Evolutionary conservation across 1,140 invertebrate species (phyloP).

Genomic region (Trypoxylus dichotomus): DNA sequence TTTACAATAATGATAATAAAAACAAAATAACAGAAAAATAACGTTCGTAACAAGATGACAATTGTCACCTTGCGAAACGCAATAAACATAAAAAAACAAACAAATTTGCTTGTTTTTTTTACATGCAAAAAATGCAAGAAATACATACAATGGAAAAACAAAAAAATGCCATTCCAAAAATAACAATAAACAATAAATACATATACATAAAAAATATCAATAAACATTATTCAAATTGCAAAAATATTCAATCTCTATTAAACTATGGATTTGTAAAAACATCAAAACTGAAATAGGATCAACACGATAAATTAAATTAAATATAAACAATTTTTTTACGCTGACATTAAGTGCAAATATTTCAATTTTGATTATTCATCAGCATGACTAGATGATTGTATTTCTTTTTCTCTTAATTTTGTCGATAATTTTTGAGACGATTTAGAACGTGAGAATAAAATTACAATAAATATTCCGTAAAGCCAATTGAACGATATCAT

Average conservation of each 20-base stretch:
- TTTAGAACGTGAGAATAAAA: neutral
- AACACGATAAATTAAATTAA: neutral
- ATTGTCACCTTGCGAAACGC: neutral
- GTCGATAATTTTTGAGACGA: neutral
- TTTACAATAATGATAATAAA: neutral
- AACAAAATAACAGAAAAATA: neutral
- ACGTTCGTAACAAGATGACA: neutral
- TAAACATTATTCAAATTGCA: neutral
- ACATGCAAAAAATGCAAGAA: neutral
- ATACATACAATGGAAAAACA: neutral
- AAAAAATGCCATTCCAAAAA: neutral
- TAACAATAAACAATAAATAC: neutral
- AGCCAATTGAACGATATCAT: neutral
- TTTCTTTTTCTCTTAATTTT: no score
- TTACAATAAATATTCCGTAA: neutral
- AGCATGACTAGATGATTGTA: neutral
- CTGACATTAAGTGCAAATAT: neutral
- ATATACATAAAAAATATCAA: neutral
- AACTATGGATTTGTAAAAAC: neutral
- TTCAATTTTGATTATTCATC: neutral
- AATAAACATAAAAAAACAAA: neutral
- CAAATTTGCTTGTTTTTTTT: neutral
- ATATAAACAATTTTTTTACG: neutral
- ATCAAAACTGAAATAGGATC: neutral
- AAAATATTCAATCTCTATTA: neutral